Evolutionary conservation across 2,113 vertebrate species (phyloP).

Genomic region (Silurus asotus): DNA sequence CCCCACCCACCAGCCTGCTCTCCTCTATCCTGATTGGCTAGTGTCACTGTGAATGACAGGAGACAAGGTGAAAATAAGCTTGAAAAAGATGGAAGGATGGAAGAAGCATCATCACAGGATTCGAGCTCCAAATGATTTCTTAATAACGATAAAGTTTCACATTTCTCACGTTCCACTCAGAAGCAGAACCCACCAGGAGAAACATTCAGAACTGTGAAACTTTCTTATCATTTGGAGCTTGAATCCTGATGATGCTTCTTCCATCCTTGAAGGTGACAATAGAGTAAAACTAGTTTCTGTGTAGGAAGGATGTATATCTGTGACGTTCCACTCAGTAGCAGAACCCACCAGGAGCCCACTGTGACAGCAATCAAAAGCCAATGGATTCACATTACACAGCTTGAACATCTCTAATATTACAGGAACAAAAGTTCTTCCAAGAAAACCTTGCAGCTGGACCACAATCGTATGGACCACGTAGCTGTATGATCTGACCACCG

Average conservation of each 20-base stretch:
- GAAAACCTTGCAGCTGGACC: neutral
- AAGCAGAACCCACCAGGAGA: neutral
- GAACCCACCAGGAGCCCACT: neutral
- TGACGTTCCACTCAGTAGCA: neutral
- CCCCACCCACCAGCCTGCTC: neutral
- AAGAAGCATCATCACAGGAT: neutral
- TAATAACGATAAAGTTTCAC: neutral
- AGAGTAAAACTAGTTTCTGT: too few species aligned
- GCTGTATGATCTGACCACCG: conserved; percentile 2
- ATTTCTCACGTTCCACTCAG: neutral
- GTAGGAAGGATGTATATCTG: neutral
- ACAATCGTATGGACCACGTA: neutral
- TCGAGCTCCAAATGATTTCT: neutral
- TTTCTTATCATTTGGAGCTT: too few species aligned
- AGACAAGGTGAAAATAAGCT: neutral
- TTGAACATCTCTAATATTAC: neutral
- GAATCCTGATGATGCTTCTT: too few species aligned
- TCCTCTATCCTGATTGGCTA: neutral
- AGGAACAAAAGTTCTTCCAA: neutral
- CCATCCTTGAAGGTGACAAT: too few species aligned
- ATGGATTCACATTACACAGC: neutral
- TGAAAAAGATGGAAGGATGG: neutral
- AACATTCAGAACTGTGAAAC: too few species aligned
- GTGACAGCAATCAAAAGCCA: too few species aligned
- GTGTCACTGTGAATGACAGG: neutral